These are phyloP conservation scores for Carollia perspicillata DNA, from an alignment of 2,113 vertebrate genomes.

Conservation along the genomic window DNA sequence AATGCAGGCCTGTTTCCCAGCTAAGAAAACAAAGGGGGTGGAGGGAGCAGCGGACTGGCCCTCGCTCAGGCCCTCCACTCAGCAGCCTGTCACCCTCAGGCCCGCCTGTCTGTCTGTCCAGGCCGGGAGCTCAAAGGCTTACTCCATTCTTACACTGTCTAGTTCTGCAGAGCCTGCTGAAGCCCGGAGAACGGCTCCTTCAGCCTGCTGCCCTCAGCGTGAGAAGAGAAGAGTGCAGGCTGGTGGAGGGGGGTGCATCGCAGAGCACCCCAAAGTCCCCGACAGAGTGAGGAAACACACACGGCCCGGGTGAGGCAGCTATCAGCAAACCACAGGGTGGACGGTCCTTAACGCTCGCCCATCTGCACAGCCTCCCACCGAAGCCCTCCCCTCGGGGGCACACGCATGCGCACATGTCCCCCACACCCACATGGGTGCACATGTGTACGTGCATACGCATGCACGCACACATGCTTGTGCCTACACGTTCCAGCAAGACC, in stretches of 20 bases:
- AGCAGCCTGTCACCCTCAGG: not conserved
- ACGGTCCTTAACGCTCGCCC: not conserved
- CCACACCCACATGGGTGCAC: accelerated
- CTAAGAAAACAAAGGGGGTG: not conserved
- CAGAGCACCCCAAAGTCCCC: accelerated
- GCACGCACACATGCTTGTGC: not conserved
- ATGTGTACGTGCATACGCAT: accelerated
- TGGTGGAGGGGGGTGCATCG: not conserved
- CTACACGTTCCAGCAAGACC: not conserved
- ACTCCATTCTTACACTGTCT: not conserved
- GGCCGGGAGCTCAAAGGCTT: not conserved
- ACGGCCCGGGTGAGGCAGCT: not conserved
- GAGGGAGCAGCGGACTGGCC: not conserved
- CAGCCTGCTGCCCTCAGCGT: not conserved
- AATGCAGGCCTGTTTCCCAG: not conserved
- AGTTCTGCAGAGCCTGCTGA: not conserved
- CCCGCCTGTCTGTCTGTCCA: not conserved
- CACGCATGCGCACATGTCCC: not conserved
- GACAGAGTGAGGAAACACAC: not conserved
- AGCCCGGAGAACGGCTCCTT: not conserved
- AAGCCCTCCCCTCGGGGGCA: not conserved
- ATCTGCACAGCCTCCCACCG: accelerated
- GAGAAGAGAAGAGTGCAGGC: not conserved
- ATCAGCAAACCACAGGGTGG: constrained; percentile 28
- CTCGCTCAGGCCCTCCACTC: not conserved